phyloP scores from a whole-genome alignment of 2,797 vertebrate species.

The Cuniculus paca region DNA sequence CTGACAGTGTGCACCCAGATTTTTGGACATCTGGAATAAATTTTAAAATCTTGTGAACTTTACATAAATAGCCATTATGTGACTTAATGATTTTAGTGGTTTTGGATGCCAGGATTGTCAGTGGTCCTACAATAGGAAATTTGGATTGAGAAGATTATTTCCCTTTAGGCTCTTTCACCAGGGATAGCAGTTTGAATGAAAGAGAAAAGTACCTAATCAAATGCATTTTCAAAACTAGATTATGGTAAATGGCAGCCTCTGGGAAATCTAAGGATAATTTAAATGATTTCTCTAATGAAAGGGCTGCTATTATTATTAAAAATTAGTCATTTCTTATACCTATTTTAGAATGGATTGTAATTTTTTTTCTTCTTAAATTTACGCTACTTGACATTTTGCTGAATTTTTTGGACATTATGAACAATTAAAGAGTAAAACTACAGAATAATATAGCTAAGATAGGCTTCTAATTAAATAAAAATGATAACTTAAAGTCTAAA shows the following conservation, averaged over 20 bases:
- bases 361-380: background rate
- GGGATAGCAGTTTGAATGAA: constrained; percentile 38
- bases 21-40: constrained; percentile 1
- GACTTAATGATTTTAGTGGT: constrained; percentile 33
- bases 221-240: background rate
- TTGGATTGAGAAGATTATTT: constrained; percentile 37
- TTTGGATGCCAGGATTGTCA: background rate
- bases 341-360: background rate
- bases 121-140: background rate
- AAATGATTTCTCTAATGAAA: constrained; percentile 31
- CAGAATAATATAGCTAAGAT: background rate
- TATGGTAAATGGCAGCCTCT: background rate
- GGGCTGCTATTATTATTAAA: background rate
- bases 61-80: background rate
- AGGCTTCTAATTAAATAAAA: background rate
- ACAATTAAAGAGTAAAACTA: background rate
- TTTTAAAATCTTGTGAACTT: constrained; percentile 40
- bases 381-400: background rate
- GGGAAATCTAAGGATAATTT: constrained; percentile 26
- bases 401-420: background rate
- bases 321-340: background rate
- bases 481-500: background rate
- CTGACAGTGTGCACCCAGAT: background rate
- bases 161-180: constrained; percentile 41
- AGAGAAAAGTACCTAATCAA: constrained; percentile 38